phyloP scores from a whole-genome alignment of 2,113 vertebrate species.

The Proteles cristata region DNA sequence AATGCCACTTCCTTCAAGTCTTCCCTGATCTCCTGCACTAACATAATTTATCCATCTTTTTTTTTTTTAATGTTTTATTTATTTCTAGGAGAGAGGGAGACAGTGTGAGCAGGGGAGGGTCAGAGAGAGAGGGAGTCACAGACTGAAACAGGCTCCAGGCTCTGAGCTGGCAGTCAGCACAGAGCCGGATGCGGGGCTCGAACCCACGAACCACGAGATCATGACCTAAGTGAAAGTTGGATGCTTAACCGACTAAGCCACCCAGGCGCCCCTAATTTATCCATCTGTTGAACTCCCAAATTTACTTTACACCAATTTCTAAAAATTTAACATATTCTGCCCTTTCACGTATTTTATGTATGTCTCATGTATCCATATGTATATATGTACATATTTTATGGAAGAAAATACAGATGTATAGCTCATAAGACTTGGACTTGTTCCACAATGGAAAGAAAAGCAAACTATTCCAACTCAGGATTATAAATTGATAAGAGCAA shows the following conservation, averaged over 20 bases:
- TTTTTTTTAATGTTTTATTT: too few relatives aligned
- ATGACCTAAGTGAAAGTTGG: too few relatives aligned
- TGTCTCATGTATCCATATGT: background rate
- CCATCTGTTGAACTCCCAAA: background rate
- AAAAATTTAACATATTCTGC: conserved; percentile 27
- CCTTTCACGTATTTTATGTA: background rate
- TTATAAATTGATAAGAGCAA: background rate
- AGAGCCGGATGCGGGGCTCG: too few relatives aligned
- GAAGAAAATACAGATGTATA: background rate
- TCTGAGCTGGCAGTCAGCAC: too few relatives aligned
- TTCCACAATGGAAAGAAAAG: background rate
- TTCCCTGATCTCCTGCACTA: background rate
- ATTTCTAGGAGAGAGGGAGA: too few relatives aligned
- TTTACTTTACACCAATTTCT: background rate
- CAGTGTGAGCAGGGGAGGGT: too few relatives aligned
- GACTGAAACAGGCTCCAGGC: too few relatives aligned
- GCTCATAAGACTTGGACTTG: background rate
- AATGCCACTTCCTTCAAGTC: background rate
- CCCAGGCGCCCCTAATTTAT: background rate
- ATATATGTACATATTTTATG: background rate
- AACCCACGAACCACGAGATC: too few relatives aligned
- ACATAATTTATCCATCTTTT: background rate
- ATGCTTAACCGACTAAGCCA: too few relatives aligned
- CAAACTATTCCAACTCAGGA: background rate
- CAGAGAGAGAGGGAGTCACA: too few relatives aligned